phyloP scores from a whole-genome alignment of 2,113 vertebrate genomes.

The Esox niger region DNA sequence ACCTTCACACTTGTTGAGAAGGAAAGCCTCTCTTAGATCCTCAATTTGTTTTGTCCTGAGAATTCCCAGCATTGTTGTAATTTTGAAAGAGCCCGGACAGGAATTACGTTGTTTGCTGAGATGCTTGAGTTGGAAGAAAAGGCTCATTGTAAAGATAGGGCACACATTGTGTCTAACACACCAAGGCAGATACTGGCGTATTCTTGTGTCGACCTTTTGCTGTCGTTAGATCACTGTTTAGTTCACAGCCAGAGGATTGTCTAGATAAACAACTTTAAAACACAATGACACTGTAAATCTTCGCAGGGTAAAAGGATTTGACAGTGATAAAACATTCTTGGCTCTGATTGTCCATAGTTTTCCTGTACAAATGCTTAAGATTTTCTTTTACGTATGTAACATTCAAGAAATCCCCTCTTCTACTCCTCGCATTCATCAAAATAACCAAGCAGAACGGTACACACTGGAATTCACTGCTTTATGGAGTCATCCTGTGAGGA shows the following conservation, averaged over 20 bases:
- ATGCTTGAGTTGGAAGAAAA: constrained; percentile 27
- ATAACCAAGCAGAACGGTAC: constrained; percentile 23
- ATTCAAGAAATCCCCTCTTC: background rate
- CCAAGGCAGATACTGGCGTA: background rate
- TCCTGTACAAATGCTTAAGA: too few species aligned
- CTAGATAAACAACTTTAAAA: background rate
- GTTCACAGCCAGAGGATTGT: background rate
- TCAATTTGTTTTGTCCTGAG: constrained; percentile 10
- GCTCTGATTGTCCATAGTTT: background rate
- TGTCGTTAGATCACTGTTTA: constrained; percentile 12
- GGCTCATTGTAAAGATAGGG: constrained; percentile 33
- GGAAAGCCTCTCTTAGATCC: background rate
- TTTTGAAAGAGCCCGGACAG: constrained; percentile 17
- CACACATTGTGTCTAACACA: constrained; percentile 17
- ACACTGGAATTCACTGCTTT: constrained; percentile 19
- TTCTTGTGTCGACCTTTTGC: background rate
- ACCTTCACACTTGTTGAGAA: constrained; percentile 34
- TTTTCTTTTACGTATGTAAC: constrained; percentile 3
- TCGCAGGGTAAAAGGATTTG: background rate
- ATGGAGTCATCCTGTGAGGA: constrained; percentile 9
- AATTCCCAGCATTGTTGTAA: constrained; percentile 17
- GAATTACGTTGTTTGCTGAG: constrained; percentile 31
- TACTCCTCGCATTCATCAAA: constrained; percentile 23
- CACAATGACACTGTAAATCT: constrained; percentile 3
- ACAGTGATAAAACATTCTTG: background rate